Evolutionary conservation across 2,888 invertebrate genomes (phyloP).

Genomic region (Xanthia icteritia): DNA sequence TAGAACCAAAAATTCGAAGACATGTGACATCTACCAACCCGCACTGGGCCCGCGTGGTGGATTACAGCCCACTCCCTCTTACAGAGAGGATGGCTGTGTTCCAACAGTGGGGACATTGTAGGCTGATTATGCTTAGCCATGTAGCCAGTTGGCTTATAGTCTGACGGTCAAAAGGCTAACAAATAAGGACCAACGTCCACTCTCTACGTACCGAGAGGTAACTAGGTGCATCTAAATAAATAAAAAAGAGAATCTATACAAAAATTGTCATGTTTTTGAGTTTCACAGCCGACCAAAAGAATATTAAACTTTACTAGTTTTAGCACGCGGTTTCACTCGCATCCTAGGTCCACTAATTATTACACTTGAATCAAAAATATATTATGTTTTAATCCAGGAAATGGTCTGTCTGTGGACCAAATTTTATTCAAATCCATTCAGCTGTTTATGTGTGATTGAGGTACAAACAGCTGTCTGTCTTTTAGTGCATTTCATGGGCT

Average conservation of each 20-base stretch:
- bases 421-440: neutral
- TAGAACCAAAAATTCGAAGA: too few species aligned
- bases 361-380: neutral
- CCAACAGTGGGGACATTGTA: too few species aligned
- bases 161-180: constrained; percentile 9
- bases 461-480: too few species aligned
- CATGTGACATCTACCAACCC: too few species aligned
- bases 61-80: too few species aligned
- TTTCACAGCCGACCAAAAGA: constrained; percentile 34
- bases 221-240: constrained; percentile 33
- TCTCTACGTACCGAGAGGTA: constrained; percentile 31
- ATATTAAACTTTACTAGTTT: neutral
- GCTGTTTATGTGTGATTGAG: neutral
- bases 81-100: too few species aligned
- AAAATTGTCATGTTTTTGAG: constrained; percentile 40
- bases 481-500: neutral
- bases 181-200: constrained; percentile 12
- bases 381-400: neutral
- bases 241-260: constrained; percentile 22
- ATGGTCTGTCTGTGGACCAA: neutral
- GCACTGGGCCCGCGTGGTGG: too few species aligned
- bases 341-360: neutral
- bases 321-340: neutral
- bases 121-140: too few species aligned
- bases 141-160: neutral